These are phyloP conservation scores for Trichopria drosophilae DNA, from an alignment of 2,888 invertebrate species.

Conservation along the genomic window DNA sequence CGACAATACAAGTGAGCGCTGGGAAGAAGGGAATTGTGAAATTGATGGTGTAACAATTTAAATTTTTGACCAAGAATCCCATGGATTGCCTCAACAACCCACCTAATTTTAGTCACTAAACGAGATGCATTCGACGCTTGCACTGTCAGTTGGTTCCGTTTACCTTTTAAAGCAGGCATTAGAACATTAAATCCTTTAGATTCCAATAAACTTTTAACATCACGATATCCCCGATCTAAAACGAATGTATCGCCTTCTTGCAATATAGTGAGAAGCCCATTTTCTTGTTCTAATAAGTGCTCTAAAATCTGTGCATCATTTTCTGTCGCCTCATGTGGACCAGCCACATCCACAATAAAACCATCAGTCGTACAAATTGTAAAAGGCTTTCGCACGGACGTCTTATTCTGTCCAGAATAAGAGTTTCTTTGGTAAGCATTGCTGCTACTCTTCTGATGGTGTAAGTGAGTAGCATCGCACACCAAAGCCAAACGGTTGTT, in stretches of 20 bases:
- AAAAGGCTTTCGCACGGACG: background rate
- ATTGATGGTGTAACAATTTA: too few species aligned
- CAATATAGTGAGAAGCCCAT: background rate
- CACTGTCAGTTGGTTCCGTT: background rate
- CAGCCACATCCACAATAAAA: background rate
- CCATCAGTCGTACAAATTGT: background rate
- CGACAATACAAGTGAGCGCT: too few species aligned
- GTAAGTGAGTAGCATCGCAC: background rate
- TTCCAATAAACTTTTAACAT: slow-evolving; percentile 6
- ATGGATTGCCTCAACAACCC: background rate
- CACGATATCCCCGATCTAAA: slow-evolving; percentile 9
- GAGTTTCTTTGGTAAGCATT: slow-evolving; percentile 1
- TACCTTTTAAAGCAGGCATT: slow-evolving; percentile 9
- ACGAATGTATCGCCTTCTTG: slow-evolving; percentile 4
- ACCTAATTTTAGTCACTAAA: background rate
- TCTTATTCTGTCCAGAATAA: slow-evolving; percentile 5
- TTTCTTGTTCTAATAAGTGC: background rate
- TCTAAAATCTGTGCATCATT: slow-evolving; percentile 2
- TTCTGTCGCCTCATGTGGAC: background rate
- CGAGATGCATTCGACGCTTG: background rate
- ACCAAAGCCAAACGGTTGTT: background rate
- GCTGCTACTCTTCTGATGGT: slow-evolving; percentile 3
- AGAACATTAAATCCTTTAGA: background rate
- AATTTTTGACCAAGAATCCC: background rate
- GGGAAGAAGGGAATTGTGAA: too few species aligned